Percentiles rank a stretch among this genome's conserved stretches.
phyloP scores from a whole-genome alignment of 2,797 vertebrate genomes.

The Cossypha dichroa region DNA sequence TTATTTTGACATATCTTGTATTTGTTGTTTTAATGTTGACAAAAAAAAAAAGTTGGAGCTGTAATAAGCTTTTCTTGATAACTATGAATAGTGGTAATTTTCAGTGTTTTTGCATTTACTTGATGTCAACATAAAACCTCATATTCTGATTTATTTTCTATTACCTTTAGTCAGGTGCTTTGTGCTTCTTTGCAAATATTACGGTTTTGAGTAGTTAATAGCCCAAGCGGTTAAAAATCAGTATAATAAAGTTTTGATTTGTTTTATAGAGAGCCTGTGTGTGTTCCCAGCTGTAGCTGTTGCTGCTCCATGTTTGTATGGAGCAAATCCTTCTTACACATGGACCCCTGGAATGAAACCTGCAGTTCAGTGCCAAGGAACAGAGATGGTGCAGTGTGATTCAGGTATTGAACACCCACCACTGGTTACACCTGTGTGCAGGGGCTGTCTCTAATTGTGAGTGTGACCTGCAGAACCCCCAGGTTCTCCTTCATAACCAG shows the following conservation, averaged over 20 bases:
- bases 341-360: constrained; percentile 75
- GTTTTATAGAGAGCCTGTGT: constrained; percentile 76
- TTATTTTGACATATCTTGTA: background rate
- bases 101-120: background rate
- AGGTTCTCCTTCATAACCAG: constrained; percentile 58
- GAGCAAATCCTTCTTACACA: constrained; percentile 75
- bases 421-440: background rate
- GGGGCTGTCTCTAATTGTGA: background rate
- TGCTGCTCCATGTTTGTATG: constrained; percentile 75
- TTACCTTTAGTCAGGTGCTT: background rate
- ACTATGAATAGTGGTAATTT: background rate
- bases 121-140: background rate
- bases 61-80: background rate
- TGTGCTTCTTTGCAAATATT: background rate
- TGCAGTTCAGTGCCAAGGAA: constrained; percentile 72
- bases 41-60: background rate
- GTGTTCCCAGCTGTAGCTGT: constrained; percentile 84
- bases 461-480: background rate
- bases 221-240: background rate
- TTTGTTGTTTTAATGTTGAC: background rate
- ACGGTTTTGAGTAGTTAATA: background rate
- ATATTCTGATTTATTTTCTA: background rate
- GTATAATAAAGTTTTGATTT: background rate
- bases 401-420: constrained; percentile 77
- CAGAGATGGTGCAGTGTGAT: constrained; percentile 82